phyloP scores from a whole-genome alignment of 2,888 invertebrate genomes.

The Chrysolina haemoptera region DNA sequence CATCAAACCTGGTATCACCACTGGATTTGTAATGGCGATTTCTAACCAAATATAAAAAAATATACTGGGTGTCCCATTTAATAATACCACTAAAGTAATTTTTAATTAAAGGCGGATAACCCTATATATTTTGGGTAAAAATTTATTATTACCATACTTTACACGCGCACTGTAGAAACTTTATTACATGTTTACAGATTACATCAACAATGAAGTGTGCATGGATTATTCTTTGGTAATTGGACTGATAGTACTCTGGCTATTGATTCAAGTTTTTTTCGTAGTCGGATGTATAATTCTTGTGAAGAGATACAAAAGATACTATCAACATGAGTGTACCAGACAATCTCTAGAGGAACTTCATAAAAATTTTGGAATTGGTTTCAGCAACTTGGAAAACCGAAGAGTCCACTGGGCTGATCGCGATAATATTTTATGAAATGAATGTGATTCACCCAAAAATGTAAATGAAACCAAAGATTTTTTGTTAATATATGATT shows the following conservation, averaged over 20 bases:
- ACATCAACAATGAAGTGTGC: constrained; percentile 66
- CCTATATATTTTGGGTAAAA: too few relatives aligned
- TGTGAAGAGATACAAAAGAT: constrained; percentile 72
- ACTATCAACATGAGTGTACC: constrained; percentile 70
- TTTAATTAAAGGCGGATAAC: too few relatives aligned
- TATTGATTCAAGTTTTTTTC: constrained; percentile 74
- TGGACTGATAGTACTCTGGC: constrained; percentile 72
- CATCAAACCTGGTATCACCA: too few relatives aligned
- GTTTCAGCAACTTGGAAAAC: constrained; percentile 76
- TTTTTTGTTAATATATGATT: constrained; percentile 11
- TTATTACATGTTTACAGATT: constrained; percentile 59
- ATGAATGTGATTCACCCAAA: neutral
- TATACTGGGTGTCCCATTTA: too few relatives aligned
- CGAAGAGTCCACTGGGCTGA: constrained; percentile 82
- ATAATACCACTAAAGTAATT: too few relatives aligned
- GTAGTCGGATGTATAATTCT: constrained; percentile 73
- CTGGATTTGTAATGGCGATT: too few relatives aligned
- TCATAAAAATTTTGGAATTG: constrained; percentile 77
- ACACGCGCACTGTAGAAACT: too few relatives aligned
- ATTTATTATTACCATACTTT: too few relatives aligned
- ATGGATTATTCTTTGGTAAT: constrained; percentile 73
- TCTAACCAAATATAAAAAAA: too few relatives aligned
- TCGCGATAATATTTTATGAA: constrained; percentile 54
- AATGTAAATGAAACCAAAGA: constrained; percentile 21
- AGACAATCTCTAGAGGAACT: constrained; percentile 69